These are phyloP conservation scores for Drosophila sturtevanti DNA, from an alignment of 1,140 invertebrate species.

Conservation along the genomic window DNA sequence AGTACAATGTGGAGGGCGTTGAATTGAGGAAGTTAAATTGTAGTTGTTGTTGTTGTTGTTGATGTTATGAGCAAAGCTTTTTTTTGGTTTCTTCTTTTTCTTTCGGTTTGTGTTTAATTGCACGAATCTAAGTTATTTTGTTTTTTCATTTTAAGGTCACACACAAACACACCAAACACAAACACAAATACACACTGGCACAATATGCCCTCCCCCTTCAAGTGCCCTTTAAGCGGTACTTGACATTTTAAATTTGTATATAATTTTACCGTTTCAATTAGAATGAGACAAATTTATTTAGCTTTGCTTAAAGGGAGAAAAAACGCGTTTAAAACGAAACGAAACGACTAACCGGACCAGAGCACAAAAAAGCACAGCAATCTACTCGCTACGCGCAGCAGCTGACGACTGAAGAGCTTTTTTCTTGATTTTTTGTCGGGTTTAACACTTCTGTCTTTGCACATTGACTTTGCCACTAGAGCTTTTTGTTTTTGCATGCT, in stretches of 20 bases:
- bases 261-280: conserved; percentile 45
- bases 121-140: conserved; percentile 43
- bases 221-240: background rate
- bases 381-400: conserved; percentile 80
- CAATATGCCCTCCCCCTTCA: background rate
- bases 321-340: conserved; percentile 46
- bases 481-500: conserved; percentile 29
- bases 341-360: conserved; percentile 10
- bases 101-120: conserved; percentile 59
- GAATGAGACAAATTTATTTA: background rate
- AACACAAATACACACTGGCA: conserved; percentile 17
- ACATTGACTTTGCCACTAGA: conserved; percentile 25
- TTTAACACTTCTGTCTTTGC: conserved; percentile 42
- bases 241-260: conserved; percentile 18
- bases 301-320: background rate
- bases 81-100: conserved; percentile 9
- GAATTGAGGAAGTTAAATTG: conserved; percentile 62
- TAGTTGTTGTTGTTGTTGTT: conserved; percentile 28
- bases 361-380: conserved; percentile 64
- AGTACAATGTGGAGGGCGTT: conserved; percentile 38
- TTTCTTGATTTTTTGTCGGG: conserved; percentile 55
- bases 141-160: conserved; percentile 35
- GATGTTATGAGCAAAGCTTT: conserved; percentile 46
- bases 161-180: conserved; percentile 1
- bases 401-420: conserved; percentile 69